A percentile compares a stretch with the other conserved stretches of the same genome.
These are phyloP conservation scores for Tiliqua scincoides DNA, from an alignment of 2,113 vertebrate species.

Conservation along the genomic window DNA sequence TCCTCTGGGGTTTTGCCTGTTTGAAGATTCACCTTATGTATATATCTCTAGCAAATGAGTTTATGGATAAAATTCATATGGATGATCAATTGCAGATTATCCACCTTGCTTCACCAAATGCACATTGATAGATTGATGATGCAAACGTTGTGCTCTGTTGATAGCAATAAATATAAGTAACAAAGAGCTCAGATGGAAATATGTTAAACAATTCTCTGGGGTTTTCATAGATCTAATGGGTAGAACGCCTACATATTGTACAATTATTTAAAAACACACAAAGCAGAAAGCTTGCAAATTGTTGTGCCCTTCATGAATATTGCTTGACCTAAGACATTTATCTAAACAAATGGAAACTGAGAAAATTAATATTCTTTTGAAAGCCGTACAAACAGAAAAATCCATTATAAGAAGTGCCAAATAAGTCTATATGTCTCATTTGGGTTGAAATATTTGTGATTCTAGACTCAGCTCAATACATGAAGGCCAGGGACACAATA, in stretches of 20 bases:
- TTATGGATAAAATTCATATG: conserved; percentile 34
- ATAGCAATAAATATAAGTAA: conserved; percentile 35
- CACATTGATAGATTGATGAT: neutral
- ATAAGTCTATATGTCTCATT: conserved; percentile 41
- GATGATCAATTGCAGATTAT: conserved; percentile 29
- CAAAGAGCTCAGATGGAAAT: conserved; percentile 60
- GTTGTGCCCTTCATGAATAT: conserved; percentile 15
- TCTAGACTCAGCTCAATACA: conserved; percentile 47
- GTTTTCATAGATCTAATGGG: neutral
- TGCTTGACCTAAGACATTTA: conserved; percentile 24
- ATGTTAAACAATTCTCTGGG: conserved; percentile 60
- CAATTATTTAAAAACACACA: conserved; percentile 23
- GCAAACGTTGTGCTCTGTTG: neutral
- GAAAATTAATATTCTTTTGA: conserved; percentile 25
- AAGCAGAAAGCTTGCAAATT: conserved; percentile 13
- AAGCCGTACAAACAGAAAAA: conserved; percentile 15
- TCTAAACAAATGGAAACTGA: conserved; percentile 29
- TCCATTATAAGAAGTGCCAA: neutral
- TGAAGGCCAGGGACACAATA: neutral
- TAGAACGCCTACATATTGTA: conserved; percentile 14
- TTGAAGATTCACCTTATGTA: neutral
- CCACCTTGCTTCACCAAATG: neutral
- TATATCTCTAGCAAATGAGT: conserved; percentile 42
- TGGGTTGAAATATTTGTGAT: conserved; percentile 71
- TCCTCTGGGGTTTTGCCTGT: neutral